These are phyloP conservation scores for Pantherophis guttatus DNA, from an alignment of 2,113 vertebrate species.

Conservation along the genomic window DNA sequence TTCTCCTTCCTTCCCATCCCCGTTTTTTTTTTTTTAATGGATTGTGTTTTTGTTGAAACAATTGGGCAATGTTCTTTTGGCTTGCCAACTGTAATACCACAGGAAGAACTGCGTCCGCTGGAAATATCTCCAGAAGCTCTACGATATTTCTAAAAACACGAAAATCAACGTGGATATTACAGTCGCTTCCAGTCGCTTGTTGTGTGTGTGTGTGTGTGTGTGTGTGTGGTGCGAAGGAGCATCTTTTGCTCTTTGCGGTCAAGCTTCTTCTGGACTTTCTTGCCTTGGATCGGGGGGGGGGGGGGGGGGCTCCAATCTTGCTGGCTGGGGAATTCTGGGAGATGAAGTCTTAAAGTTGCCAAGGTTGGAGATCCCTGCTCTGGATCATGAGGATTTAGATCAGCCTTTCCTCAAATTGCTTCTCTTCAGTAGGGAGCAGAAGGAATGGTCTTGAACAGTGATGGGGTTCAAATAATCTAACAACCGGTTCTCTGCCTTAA, in stretches of 20 bases:
- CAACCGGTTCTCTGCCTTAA: too few relatives aligned
- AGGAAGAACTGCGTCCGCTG: slow-evolving; percentile 68
- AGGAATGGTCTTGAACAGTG: background rate
- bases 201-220: background rate
- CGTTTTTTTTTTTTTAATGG: background rate
- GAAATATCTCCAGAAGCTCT: slow-evolving; percentile 56
- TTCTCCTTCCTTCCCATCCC: background rate
- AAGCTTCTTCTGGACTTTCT: background rate
- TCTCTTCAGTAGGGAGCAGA: background rate
- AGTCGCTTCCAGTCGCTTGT: slow-evolving; percentile 44
- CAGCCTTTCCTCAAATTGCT: background rate
- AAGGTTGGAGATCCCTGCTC: background rate
- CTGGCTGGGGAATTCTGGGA: background rate
- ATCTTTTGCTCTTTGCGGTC: slow-evolving; percentile 22
- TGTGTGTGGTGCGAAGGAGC: background rate
- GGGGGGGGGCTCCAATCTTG: background rate
- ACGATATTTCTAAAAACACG: slow-evolving; percentile 51
- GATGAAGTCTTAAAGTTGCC: background rate
- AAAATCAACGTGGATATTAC: slow-evolving; percentile 44
- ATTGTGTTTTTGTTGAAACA: slow-evolving; percentile 65
- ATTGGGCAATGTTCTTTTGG: slow-evolving; percentile 68
- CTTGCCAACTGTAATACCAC: slow-evolving; percentile 65
- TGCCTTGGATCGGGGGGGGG: background rate
- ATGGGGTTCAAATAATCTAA: too few relatives aligned
- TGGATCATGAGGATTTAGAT: background rate